Evolutionary conservation across 2,888 invertebrate species (phyloP).

Genomic region (Clistopyga incitator): DNA sequence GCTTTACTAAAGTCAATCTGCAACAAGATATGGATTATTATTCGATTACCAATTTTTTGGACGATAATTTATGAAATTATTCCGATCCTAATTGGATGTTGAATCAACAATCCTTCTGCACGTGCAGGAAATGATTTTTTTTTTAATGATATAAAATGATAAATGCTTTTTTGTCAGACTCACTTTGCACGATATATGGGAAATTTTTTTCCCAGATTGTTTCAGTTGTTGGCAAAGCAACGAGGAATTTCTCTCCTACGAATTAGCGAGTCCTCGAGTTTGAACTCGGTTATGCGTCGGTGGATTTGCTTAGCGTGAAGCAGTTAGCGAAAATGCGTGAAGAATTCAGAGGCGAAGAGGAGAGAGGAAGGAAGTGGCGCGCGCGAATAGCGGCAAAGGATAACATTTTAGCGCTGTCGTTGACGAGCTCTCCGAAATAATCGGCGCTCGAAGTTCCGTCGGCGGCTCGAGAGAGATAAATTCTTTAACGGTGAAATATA

Average conservation of each 20-base stretch:
- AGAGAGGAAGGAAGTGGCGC: neutral
- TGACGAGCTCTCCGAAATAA: constrained; percentile 42
- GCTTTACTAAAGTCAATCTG: neutral
- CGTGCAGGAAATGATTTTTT: too few species aligned
- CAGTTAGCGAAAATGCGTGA: constrained; percentile 53
- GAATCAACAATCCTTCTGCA: too few species aligned
- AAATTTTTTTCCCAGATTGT: neutral
- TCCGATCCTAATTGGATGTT: neutral
- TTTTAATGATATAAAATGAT: too few species aligned
- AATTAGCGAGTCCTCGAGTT: constrained; percentile 53
- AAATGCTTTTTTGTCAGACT: neutral
- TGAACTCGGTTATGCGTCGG: constrained; percentile 41
- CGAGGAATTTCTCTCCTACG: constrained; percentile 34
- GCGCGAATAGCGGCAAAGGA: neutral
- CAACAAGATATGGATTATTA: neutral
- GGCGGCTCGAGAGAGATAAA: constrained; percentile 40
- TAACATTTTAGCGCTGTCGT: constrained; percentile 47
- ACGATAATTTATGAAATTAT: neutral
- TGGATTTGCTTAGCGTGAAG: constrained; percentile 55
- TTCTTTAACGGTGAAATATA: constrained; percentile 52
- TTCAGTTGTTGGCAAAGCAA: constrained; percentile 16
- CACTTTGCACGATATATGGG: neutral
- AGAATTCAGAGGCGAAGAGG: constrained; percentile 18
- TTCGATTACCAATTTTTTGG: neutral
- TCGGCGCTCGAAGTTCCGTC: constrained; percentile 7